Base-by-base conservation (phyloP, 2,113 vertebrate genomes). In the Lipophrys pholis region DNA sequence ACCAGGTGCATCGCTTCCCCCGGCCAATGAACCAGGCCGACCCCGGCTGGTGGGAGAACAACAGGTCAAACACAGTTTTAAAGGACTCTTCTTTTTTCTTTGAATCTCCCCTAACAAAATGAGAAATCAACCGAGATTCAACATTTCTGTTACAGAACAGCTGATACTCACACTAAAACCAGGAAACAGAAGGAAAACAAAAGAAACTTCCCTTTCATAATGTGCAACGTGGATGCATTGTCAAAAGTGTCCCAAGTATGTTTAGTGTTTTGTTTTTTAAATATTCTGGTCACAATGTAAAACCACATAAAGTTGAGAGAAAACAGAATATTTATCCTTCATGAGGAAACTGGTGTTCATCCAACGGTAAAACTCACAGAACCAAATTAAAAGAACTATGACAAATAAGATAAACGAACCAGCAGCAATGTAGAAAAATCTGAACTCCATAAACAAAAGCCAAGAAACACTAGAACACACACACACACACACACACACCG, bases 221-320 rank as follows among this genome's bases (percentile, higher is more conserved):
- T 81, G 83, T 86, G 85, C 81, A 85, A 86, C n/a, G 45, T 35
- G 46, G 63, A 70, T 63, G 69, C 50, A 81, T 74, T 52, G 55
- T 59, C 21, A 0, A 70, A 76, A 62, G 51, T 48, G 66, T 74
- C 48, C 36, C 7, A 42, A 51, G 40, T 21, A 62, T 53, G 36
- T 57, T 48, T 11, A 12, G 21, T 11, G 50, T 48, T 12, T 58
- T 65, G 14, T 57, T 48, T 12, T 58, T 68, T 4, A 4, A 7
- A 52, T 67, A 59, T 42, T n/a, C 49, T 16, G 64, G 58, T 69
- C 61, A 82, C 76, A 56, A n/a, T 10, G 68, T 78, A 57, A 70
- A 11, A 67, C 67, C 53, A 59, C 72, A 62, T 4, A 57, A 46
- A 45, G 46, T 57, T 14, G 41, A 15, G 14, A 42, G 15, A 53